Base-by-base conservation (phyloP, 2,113 vertebrate genomes). In the Eleginops maclovinus region DNA sequence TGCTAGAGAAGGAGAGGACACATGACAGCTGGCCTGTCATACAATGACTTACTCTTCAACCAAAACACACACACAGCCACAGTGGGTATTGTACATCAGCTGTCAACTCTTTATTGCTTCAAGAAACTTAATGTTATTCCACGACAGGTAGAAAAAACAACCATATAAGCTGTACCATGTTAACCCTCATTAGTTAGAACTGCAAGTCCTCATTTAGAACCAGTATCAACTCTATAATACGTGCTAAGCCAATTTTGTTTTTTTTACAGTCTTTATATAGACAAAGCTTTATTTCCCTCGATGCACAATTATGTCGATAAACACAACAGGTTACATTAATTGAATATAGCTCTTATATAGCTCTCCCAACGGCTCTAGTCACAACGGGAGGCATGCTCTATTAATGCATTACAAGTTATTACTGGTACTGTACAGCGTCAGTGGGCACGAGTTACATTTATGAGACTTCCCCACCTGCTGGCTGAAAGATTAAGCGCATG, bases 11-110 rank as follows among this genome's bases (percentile, higher is more conserved):
- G 69, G 72, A 82, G 89, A 92, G 74, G 77, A 86, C 75, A 67
- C 64, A 72, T 19, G 81, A 91, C 93, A 91, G 92, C 91, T 94
- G 93, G 80, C 70, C 76, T 83, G 89, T 91, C 88, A 77, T 62
- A 90, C 85, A 91, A 90, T 88, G 84, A 93, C 87, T 91, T 92
- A 90, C 86, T 90, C 86, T 90, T 74, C 46, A 79, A 59, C 55
- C 65, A 44, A 72, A 22, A 83, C 60, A 59, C 24, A 75, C 26
- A 67, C 62, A 66, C 21, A 9, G 31, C 58, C 73, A 22, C 47
- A 71, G 31, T n/a, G 24, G 61, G 46, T 19, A 70, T 53, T 62
- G 36, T 62, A 67, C 62, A 67, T 49, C 79, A 76, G 62, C 66
- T 49, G 71, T 51, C 43, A 58, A 71, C 21, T 14, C 36, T 80